Evolutionary conservation across 1,140 invertebrate species (phyloP), one percentile per base, ranked within the genome.

Genomic region (Homarus americanus): DNA sequence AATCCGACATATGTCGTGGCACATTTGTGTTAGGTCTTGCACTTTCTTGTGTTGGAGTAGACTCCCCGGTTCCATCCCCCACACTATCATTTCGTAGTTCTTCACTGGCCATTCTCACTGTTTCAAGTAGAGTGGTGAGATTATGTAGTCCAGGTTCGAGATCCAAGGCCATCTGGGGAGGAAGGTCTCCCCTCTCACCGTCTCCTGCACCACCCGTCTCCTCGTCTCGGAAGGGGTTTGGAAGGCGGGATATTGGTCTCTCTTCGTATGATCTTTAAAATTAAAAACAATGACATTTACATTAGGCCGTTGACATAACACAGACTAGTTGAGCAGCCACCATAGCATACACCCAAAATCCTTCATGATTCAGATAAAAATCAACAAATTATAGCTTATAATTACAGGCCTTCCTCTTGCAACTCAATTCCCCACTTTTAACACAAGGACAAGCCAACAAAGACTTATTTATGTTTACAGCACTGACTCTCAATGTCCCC

Each of bases 171-270:
- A 83, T 49, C 3, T 84, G 79, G 10, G 66, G 41, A 53, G 63
- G 38, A 36, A 82, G 36, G n/a, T 66, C 86, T 53, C 40, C 49
- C 32, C 53, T 38, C 34, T 17, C 84, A 20, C 17, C 32, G 41
- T 79, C 88, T 7, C 75, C 82, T 41, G 44, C 36, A 41, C 40
- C 41, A 32, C 24, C 86, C 20, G 17, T 36, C 38, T 63, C 79
- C 2, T 92, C 91, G 24, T 87, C 92, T 36, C 89, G 85, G 82
- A 92, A 93, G 41, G 92, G 91, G 66, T 92, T 93, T 17, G 92
- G 92, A 12, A 92, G 72, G n/a, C 92, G 73, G 3, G 91, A 92
- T 38, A 92, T 92, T 41, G 92, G 88, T 28, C 92, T 82, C 84
- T 92, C 92, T 78, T 92, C 92, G 41, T 91, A 91, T 5, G 91